phyloP scores from a whole-genome alignment of 2,113 vertebrate genomes.

The Ursus arctos region DNA sequence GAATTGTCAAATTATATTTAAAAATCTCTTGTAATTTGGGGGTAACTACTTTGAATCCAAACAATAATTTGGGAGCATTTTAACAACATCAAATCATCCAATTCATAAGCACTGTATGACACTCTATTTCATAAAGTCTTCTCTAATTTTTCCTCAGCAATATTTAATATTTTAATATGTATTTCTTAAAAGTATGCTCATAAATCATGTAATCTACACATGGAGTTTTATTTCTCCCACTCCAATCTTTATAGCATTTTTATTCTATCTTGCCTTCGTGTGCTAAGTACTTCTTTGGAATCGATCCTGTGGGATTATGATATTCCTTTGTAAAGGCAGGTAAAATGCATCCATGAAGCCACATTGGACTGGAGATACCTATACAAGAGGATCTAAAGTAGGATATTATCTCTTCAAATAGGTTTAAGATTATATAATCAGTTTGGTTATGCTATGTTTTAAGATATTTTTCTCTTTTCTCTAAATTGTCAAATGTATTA shows the following conservation, averaged over 20 bases:
- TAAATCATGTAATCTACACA: background rate
- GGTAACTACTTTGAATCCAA: background rate
- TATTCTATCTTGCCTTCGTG: background rate
- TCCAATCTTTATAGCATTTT: background rate
- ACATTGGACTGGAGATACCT: background rate
- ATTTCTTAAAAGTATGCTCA: background rate
- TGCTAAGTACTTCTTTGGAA: background rate
- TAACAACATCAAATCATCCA: background rate
- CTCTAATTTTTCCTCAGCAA: background rate
- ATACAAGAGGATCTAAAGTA: background rate
- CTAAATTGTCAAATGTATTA: background rate
- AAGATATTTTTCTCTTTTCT: background rate
- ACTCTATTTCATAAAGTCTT: background rate
- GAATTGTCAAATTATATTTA: background rate
- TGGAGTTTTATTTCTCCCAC: background rate
- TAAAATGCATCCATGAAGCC: background rate
- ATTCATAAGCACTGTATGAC: background rate
- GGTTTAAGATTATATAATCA: background rate
- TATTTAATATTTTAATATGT: background rate
- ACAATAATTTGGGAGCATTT: background rate
- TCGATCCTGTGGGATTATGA: rapidly evolving
- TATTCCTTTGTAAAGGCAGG: background rate
- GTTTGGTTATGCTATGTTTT: background rate
- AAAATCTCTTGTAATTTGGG: background rate
- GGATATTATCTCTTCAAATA: background rate